phyloP scores from a whole-genome alignment of 2,113 vertebrate species.

The Acrocephalus arundinaceus region DNA sequence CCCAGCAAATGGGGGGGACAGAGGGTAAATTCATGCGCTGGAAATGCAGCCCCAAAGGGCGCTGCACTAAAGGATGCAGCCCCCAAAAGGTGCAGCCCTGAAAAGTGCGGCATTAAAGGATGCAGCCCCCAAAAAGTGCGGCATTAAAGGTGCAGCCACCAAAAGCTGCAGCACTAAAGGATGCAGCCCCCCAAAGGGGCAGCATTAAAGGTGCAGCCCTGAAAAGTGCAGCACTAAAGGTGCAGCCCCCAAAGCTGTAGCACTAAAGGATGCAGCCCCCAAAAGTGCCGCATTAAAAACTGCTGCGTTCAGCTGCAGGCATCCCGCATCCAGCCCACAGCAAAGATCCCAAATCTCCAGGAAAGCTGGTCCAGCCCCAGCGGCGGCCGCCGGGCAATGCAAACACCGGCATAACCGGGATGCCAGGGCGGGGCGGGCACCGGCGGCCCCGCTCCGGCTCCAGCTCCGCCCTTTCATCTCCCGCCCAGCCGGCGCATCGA shows the following conservation, averaged over 20 bases:
- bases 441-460: neutral
- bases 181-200: neutral
- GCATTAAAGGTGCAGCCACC: neutral
- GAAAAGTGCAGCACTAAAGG: neutral
- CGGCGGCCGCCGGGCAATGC: neutral
- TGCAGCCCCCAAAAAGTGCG: neutral
- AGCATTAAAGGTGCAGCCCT: neutral
- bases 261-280: neutral
- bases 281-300: neutral
- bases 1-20: neutral
- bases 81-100: no score
- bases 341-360: neutral
- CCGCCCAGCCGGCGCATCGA: constrained; percentile 33
- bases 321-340: neutral
- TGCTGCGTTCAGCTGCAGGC: rapidly evolving
- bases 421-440: neutral
- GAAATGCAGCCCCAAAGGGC: neutral
- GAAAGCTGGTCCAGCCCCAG: neutral
- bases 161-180: neutral
- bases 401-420: neutral
- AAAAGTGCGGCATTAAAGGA: neutral
- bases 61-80: neutral
- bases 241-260: neutral
- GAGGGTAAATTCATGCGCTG: neutral
- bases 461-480: constrained; percentile 46